Base-by-base conservation (phyloP, 1,140 invertebrate genomes). In the Scaptomyza pallida region DNA sequence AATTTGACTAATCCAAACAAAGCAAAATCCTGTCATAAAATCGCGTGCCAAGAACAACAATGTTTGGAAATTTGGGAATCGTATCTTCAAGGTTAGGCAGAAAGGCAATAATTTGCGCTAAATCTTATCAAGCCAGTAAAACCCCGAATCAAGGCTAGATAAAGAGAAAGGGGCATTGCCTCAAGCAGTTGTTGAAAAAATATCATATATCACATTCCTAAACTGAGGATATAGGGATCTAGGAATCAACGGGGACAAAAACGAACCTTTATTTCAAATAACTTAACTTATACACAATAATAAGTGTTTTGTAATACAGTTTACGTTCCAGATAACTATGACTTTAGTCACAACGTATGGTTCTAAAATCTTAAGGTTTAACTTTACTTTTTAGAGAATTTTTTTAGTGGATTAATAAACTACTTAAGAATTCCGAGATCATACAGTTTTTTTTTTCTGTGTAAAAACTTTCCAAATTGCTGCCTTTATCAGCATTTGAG, bases 11-110 rank as follows among this genome's bases (percentile, higher is more conserved):
- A 5, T 26, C 2, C 16, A 6, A 30, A 6, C 26, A 26, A 26
- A 26, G 6, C n/a, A n/a, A 9, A 19, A 40, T 26, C 54, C 21
- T 13, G 9, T 19, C 33, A 41, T 48, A 45, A 45, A 37, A 21
- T 50, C 4, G 17, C 13, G n/a, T 23, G 8, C 10, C 26, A 30
- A 30, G 8, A 30, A 30, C 6, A 30, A 30, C 8, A 30, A 30
- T 9, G 5, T 9, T n/a, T 30, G 2, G 6, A 30, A 30, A 40
- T 41, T 6, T 2, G 2, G 6, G 5, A 16, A 50, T 1, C 26
- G 26, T 47, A 47, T 65, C 45, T 33, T 21, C 55, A 67, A 67
- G 63, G 45, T 60, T 50, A 50, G 35, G 23, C 43, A 67, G n/a
- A 62, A 16, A 12, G 65, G 30, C 65, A 44, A 51, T 17, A n/a